Percentiles rank a stretch among this genome's conserved stretches.
phyloP scores from a whole-genome alignment of 2,797 vertebrate species.

The Liparis tanakae region DNA sequence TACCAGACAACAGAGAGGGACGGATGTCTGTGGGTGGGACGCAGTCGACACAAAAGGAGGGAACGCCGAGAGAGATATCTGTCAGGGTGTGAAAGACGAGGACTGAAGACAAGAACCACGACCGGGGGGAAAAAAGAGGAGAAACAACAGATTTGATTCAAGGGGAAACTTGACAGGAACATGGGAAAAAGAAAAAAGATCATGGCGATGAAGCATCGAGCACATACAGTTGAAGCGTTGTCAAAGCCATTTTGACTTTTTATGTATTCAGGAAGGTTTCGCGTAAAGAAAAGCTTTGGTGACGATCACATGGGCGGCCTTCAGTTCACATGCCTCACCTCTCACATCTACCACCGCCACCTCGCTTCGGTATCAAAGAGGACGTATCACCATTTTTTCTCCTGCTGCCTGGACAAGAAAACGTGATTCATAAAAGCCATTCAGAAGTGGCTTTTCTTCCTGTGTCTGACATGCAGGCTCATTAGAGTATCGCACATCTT shows the following conservation, averaged over 20 bases:
- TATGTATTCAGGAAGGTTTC: neutral
- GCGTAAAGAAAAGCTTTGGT: neutral
- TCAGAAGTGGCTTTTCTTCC: neutral
- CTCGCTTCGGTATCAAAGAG: neutral
- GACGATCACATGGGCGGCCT: neutral
- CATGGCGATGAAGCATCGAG: neutral
- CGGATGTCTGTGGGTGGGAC: slow-evolving; percentile 46
- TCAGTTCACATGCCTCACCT: neutral
- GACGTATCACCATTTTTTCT: neutral
- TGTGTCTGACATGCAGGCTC: no score
- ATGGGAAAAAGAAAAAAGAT: neutral
- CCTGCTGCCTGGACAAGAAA: neutral
- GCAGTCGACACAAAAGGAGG: slow-evolving; percentile 62
- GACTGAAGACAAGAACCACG: slow-evolving; percentile 50
- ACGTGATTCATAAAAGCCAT: neutral
- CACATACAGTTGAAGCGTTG: neutral
- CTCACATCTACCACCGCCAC: neutral
- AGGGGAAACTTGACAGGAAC: neutral
- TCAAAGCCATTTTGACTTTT: neutral
- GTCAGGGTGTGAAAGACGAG: slow-evolving; percentile 69
- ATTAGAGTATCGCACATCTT: neutral
- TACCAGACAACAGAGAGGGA: slow-evolving; percentile 28
- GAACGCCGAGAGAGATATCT: slow-evolving; percentile 70
- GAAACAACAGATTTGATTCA: slow-evolving; percentile 40
- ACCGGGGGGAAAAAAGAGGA: slow-evolving; percentile 6